Evolutionary conservation across 2,797 vertebrate genomes (phyloP).

Genomic region (Anas bernieri): DNA sequence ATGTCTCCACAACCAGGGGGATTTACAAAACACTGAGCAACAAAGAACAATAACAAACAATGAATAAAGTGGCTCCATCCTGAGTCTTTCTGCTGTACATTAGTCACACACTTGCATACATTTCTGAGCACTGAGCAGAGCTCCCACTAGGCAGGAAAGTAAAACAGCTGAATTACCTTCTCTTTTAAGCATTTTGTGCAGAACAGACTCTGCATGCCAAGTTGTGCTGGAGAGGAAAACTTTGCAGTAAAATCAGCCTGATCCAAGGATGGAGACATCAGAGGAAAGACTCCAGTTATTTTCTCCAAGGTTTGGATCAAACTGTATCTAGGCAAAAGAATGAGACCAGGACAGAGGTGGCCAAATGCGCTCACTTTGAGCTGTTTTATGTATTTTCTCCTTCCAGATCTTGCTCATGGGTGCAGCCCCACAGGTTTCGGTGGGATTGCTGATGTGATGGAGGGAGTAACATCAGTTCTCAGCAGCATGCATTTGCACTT

Average conservation of each 20-base stretch:
- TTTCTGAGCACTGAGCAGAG: conserved; percentile 32
- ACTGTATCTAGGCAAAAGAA: background rate
- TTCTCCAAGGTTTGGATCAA: background rate
- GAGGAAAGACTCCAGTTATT: background rate
- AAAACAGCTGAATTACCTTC: conserved; percentile 62
- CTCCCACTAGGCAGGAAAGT: conserved; percentile 33
- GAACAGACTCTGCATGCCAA: conserved; percentile 50
- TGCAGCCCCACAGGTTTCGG: background rate
- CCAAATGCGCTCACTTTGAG: background rate
- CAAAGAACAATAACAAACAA: conserved; percentile 75
- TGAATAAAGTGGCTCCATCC: conserved; percentile 75
- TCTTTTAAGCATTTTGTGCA: conserved; percentile 39
- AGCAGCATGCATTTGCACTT: background rate
- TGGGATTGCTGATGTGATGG: background rate
- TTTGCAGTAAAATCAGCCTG: background rate
- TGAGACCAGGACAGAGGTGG: no score
- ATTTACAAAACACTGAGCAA: conserved; percentile 78
- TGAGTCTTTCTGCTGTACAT: conserved; percentile 57
- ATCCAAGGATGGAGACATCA: background rate
- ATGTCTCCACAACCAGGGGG: conserved; percentile 77
- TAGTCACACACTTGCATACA: conserved; percentile 67
- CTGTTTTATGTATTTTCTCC: background rate
- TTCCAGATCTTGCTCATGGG: background rate
- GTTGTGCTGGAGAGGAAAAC: conserved; percentile 39
- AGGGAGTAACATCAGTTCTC: background rate